Conservation (phyloP, 2,113 vertebrate genomes). For the human (Homo sapiens) region GRCh38 chr4:67474501-67475000, state of each 20-base stretch:
- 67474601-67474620: too few relatives aligned
- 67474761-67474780: not conserved
- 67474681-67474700: too few relatives aligned
- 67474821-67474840: constrained; percentile 12
- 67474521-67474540: too few relatives aligned
- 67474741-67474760: constrained; percentile 43
- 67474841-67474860: not conserved
- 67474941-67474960: constrained; percentile 83
- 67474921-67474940: constrained; percentile 77
- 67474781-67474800: not conserved
- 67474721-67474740: not conserved
- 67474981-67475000: constrained; percentile 69
- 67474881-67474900: constrained; percentile 85
- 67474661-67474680: too few relatives aligned
- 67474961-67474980: constrained; percentile 82
- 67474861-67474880: constrained; percentile 7
- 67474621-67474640: too few relatives aligned
- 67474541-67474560: too few relatives aligned
- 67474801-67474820: constrained; percentile 12
- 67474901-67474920: constrained; percentile 84
- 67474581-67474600: too few relatives aligned
- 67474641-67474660: too few relatives aligned
- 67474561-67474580: too few relatives aligned
- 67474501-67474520: too few relatives aligned
- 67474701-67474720: too few relatives aligned